These are phyloP conservation scores for Harpalus rubripes DNA, from an alignment of 2,888 invertebrate genomes.

Conservation along the genomic window DNA sequence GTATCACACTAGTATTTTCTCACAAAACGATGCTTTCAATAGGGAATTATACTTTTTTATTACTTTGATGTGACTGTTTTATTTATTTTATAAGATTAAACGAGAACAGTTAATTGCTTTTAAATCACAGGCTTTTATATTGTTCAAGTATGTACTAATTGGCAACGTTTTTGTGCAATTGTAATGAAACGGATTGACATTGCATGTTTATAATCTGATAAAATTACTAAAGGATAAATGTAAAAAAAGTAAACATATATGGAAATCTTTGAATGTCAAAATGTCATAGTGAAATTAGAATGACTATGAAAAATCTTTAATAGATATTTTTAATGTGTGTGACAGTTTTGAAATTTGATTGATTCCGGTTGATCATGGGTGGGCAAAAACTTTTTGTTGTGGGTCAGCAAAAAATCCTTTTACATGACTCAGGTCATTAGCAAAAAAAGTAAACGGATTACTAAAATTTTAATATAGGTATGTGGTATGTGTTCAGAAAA, in stretches of 20 bases:
- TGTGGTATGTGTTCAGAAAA: too few relatives aligned
- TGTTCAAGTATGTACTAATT: neutral
- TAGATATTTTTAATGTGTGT: too few relatives aligned
- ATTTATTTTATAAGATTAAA: neutral
- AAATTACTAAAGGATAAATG: neutral
- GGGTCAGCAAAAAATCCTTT: too few relatives aligned
- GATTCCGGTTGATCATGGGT: too few relatives aligned
- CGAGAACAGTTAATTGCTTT: conserved; percentile 2
- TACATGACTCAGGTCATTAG: too few relatives aligned
- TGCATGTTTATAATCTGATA: conserved; percentile 1
- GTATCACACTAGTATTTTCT: neutral
- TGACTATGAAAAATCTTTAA: too few relatives aligned
- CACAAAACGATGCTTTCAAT: neutral
- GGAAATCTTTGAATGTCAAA: conserved; percentile 6
- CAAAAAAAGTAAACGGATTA: too few relatives aligned
- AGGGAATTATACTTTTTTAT: neutral
- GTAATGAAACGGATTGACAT: neutral
- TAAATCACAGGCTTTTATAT: neutral
- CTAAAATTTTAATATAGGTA: too few relatives aligned
- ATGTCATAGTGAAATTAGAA: neutral
- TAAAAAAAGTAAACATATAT: neutral
- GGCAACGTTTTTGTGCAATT: neutral
- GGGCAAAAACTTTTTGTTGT: too few relatives aligned
- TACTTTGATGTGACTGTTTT: too few relatives aligned
- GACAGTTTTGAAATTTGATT: too few relatives aligned